Base-by-base conservation (phyloP, 2,888 invertebrate species). In the Ormyrus labotus region DNA sequence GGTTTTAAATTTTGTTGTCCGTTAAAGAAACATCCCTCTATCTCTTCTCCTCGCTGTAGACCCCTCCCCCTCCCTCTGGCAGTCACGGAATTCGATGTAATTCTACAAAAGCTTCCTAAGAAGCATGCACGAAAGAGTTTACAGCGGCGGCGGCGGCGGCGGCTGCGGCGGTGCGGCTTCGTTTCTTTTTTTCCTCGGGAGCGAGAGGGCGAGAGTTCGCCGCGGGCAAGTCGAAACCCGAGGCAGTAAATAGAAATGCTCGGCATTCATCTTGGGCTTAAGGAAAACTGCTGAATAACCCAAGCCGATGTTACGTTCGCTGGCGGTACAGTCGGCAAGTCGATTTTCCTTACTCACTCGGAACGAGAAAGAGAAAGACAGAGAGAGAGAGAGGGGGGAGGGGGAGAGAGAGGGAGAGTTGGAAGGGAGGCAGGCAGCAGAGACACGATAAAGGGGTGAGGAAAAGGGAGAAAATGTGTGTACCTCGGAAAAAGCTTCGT, bases 281-380 rank as follows among this genome's bases (percentile, higher is more conserved):
- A 72, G 71, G 68, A 72, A 76, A 76, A 80, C 76, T 80, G 76
- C 80, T 80, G 80, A 80, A 80, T 76, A 80, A 76, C 71, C 69
- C 57, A 51, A 76, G 34, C 19, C 57, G 70, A 77, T 77, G 70
- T 51, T 34, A 34, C 10, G 57, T 51, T 51, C 13, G 6, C 11
- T 6, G 0, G 13, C 8, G 6, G 64, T 63, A 48, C 57, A 57
- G 34, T 67, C 57, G 58, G 77, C 74, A 63, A 73, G 79, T 80
- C 70, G 64, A 74, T 74, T 80, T 60, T 47, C 69, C 64, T 68
- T 68, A 69, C 63, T 71, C 75, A 70, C 58, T 64, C 57, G 19
- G 50, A 68, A 51, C 8, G 50, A 58, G 76, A 3, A 6, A 45
- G 65, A 64, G 50, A 45, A 53, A 68, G 51, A n/a, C 9, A 50